Evolutionary conservation across 2,113 vertebrate species (phyloP).

Genomic region (Vulpes lagopus): DNA sequence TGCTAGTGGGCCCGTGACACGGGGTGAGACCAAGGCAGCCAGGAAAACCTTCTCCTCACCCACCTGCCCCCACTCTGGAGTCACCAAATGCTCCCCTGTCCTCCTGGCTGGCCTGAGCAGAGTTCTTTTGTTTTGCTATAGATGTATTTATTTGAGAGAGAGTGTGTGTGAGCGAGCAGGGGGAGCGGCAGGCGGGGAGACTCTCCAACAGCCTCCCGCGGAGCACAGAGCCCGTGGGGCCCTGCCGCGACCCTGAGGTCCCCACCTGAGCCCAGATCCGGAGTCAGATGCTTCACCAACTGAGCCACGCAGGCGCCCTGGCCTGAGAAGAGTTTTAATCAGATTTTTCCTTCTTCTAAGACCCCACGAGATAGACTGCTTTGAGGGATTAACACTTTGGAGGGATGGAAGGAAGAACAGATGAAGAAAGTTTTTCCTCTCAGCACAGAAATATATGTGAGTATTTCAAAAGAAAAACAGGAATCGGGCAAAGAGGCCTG

Average conservation of each 20-base stretch:
- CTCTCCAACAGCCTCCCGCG: too few relatives aligned
- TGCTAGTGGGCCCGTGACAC: not conserved
- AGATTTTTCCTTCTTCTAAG: conserved; percentile 35
- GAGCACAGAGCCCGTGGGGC: too few relatives aligned
- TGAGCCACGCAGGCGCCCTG: not conserved
- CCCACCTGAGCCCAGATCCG: not conserved
- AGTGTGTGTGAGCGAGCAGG: too few relatives aligned
- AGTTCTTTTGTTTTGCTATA: not conserved
- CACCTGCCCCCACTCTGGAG: not conserved
- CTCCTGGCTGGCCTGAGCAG: not conserved
- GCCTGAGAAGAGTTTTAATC: not conserved
- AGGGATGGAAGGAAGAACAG: not conserved
- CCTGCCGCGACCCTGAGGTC: too few relatives aligned
- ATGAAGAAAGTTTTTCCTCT: not conserved
- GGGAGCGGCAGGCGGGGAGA: too few relatives aligned
- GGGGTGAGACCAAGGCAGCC: too few relatives aligned
- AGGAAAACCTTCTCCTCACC: not conserved
- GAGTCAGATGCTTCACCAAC: not conserved
- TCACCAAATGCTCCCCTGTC: not conserved
- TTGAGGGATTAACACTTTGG: not conserved
- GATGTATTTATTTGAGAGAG: not conserved
- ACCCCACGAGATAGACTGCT: not conserved
- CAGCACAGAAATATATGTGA: not conserved
- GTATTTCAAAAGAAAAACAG: not conserved
- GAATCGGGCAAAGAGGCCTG: too few relatives aligned